These are phyloP conservation scores for Takifugu flavidus DNA, from an alignment of 2,113 vertebrate species.

Conservation along the genomic window DNA sequence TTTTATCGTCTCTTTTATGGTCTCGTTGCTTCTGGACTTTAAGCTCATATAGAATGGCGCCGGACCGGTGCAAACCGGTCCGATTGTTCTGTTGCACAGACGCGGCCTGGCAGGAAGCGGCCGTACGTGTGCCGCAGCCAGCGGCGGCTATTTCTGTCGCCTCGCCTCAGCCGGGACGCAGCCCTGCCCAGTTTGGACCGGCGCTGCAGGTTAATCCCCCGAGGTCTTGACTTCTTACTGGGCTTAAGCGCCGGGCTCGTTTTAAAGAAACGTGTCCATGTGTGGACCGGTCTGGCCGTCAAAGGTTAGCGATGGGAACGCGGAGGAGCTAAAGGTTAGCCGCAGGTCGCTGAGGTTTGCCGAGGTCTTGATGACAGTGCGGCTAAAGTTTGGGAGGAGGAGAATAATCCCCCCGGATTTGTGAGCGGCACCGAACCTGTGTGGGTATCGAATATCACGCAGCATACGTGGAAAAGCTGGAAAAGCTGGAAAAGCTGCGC, in stretches of 20 bases:
- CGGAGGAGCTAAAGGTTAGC: neutral
- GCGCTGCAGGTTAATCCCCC: constrained; percentile 57
- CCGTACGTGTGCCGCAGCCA: constrained; percentile 57
- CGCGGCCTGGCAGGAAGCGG: no score
- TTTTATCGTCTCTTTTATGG: constrained; percentile 20
- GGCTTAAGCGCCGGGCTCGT: constrained; percentile 38
- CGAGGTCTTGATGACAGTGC: no score
- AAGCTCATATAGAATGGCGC: neutral
- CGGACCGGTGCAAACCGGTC: neutral
- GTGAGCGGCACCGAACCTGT: no score
- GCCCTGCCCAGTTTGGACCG: constrained; percentile 40
- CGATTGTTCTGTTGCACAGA: no score
- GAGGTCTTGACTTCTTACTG: constrained; percentile 16
- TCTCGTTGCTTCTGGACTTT: constrained; percentile 46
- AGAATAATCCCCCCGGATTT: no score
- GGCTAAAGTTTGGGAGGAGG: no score
- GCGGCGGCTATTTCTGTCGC: constrained; percentile 67
- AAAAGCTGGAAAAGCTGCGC: no score
- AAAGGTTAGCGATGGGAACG: no score
- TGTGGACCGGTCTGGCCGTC: no score
- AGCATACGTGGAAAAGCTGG: no score
- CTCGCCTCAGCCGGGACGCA: constrained; percentile 37
- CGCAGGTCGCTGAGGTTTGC: no score
- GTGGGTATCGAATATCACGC: no score
- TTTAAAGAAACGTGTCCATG: constrained; percentile 15